phyloP scores from a whole-genome alignment of 2,888 invertebrate species.

The Beris chalybata region DNA sequence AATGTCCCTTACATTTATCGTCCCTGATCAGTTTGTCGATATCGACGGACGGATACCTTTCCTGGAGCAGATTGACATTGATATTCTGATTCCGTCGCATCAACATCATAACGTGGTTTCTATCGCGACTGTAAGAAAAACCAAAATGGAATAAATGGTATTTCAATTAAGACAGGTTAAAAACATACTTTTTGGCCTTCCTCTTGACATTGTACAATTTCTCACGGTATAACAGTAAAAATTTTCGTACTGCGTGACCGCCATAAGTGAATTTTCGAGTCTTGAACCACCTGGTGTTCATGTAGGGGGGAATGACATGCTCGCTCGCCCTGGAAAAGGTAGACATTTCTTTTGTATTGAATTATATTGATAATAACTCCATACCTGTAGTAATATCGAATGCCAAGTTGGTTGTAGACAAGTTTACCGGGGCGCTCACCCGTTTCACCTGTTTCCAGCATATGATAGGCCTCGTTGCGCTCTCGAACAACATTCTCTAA shows the following conservation, averaged over 20 bases:
- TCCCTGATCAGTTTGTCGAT: constrained; percentile 65
- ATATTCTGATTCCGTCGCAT: constrained; percentile 76
- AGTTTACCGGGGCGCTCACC: constrained; percentile 74
- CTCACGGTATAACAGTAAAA: constrained; percentile 66
- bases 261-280: constrained; percentile 61
- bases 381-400: constrained; percentile 60
- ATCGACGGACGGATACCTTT: constrained; percentile 76
- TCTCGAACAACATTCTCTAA: constrained; percentile 88
- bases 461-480: constrained; percentile 85
- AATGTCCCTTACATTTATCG: constrained; percentile 67
- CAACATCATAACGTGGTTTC: constrained; percentile 69
- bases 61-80: constrained; percentile 69
- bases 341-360: neutral
- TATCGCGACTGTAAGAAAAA: constrained; percentile 59
- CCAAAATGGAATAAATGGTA: neutral
- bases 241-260: constrained; percentile 66
- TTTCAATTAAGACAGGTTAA: neutral
- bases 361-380: constrained; percentile 6
- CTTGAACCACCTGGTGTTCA: constrained; percentile 68
- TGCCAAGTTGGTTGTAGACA: constrained; percentile 64
- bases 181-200: constrained; percentile 60
- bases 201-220: constrained; percentile 63
- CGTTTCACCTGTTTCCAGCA: constrained; percentile 84
- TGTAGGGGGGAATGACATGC: constrained; percentile 66
- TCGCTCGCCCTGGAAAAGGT: constrained; percentile 58